Conservation (phyloP, 1,140 invertebrate genomes). For the Augochlora pura region DNA sequence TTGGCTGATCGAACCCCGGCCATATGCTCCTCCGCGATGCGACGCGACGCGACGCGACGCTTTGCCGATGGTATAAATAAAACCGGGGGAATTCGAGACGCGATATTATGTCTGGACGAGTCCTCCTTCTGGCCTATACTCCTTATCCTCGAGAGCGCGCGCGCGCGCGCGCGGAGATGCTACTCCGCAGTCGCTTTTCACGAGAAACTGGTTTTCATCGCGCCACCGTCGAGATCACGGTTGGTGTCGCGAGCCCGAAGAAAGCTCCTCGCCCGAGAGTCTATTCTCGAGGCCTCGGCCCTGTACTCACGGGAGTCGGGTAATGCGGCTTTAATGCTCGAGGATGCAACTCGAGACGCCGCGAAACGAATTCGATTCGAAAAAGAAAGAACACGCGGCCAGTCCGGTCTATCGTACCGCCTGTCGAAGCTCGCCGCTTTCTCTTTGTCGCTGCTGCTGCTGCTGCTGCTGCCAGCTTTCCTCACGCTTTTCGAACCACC, state of each 20-base stretch:
- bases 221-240: slow-evolving; percentile 28
- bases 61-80: slow-evolving; percentile 48
- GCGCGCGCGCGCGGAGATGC: background rate
- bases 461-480: too few relatives aligned
- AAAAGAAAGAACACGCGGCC: background rate
- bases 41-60: background rate
- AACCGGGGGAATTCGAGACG: slow-evolving; percentile 33
- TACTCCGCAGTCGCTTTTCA: slow-evolving; percentile 41
- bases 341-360: slow-evolving; percentile 45
- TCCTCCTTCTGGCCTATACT: slow-evolving; percentile 30
- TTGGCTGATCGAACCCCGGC: slow-evolving; percentile 29
- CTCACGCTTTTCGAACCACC: too few relatives aligned
- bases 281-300: slow-evolving; percentile 25
- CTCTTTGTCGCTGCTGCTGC: background rate
- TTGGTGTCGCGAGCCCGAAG: slow-evolving; percentile 9
- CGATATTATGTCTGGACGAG: slow-evolving; percentile 35
- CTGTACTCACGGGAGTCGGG: slow-evolving; percentile 47
- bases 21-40: slow-evolving; percentile 20
- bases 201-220: slow-evolving; percentile 49
- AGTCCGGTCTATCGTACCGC: too few relatives aligned
- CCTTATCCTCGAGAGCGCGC: background rate
- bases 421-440: too few relatives aligned
- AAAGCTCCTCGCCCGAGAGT: slow-evolving; percentile 11
- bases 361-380: slow-evolving; percentile 33
- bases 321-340: slow-evolving; percentile 46